Base-by-base conservation (phyloP, 2,113 vertebrate genomes). In the Neolamprologus fasciatus region DNA sequence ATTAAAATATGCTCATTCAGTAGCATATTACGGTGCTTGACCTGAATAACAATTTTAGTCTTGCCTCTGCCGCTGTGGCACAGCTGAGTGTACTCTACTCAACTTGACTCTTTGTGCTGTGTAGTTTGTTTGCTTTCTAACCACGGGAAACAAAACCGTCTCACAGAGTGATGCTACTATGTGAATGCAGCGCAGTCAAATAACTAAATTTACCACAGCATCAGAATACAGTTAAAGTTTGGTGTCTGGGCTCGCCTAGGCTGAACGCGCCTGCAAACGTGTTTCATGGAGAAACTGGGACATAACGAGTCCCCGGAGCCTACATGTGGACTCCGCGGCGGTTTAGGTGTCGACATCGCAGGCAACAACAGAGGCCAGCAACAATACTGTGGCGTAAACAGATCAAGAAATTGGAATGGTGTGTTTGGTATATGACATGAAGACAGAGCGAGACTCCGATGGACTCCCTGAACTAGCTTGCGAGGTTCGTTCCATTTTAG, bases 1-100 rank as follows among this genome's bases (percentile, higher is more conserved):
- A 94, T 93, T 93, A 95, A 94, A 94, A 95, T 93, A 87, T 93
- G 92, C 94, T 95, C 92, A 88, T 94, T 95, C 92, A 90, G 89
- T 89, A 90, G 88, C 90, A 89, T 84, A 86, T 86, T 81, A 86
- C 82, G 50, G 85, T 73, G 68, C 89, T 94, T 93, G 92, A 94
- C 93, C 94, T 94, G 94, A 94, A 95, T 96, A 93, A 93, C 84
- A 95, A 95, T 94, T 93, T 89, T 71, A 90, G 84, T 26, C 4
- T 83, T 84, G 87, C 81, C 88, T 92, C 82, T 53, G 35, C 91
- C 76, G 14, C 71, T 42, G 71, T 79, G 54, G 47, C 78, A 23
- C 73, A 14, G 84, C 83, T 86, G 51, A 87, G 37, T 81, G 55
- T 86, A 31, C 53, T 87, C 81, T n/a, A 53, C 21, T 84, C 21